A percentile compares a stretch with the other conserved stretches of the same genome.
Evolutionary conservation across 2,888 invertebrate genomes (phyloP).

Genomic region (Emesis russula): DNA sequence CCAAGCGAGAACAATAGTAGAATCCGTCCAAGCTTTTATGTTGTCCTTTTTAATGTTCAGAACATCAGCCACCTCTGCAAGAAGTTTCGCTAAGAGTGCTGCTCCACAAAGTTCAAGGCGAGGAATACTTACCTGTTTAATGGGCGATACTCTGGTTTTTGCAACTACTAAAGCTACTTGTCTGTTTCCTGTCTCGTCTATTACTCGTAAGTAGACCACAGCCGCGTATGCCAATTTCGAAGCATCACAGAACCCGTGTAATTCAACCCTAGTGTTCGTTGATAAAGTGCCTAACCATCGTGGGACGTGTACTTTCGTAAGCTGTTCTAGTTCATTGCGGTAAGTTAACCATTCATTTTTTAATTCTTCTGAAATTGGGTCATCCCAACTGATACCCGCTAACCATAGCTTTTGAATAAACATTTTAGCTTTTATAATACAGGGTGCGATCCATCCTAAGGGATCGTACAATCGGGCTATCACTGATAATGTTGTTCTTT

Average conservation of each 20-base stretch:
- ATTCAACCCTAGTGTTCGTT: constrained; percentile 37
- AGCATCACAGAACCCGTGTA: constrained; percentile 79
- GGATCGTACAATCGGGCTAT: constrained; percentile 88
- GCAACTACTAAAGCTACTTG: constrained; percentile 37
- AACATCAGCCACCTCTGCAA: too few species aligned
- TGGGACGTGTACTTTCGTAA: constrained; percentile 37
- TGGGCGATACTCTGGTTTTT: constrained; percentile 17
- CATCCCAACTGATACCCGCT: constrained; percentile 87
- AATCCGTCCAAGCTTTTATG: too few species aligned
- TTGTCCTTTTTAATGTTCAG: too few species aligned
- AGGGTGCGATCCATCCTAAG: constrained; percentile 88
- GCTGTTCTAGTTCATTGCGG: constrained; percentile 39
- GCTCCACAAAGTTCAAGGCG: too few species aligned
- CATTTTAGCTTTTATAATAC: constrained; percentile 82
- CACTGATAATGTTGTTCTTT: constrained; percentile 88
- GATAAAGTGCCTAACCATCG: constrained; percentile 50
- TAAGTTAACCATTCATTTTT: constrained; percentile 78
- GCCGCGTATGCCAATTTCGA: constrained; percentile 67
- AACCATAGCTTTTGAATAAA: constrained; percentile 89
- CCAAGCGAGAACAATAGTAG: too few species aligned
- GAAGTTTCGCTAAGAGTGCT: too few species aligned
- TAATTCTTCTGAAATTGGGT: constrained; percentile 70
- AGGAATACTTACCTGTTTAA: too few species aligned
- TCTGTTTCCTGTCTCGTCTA: constrained; percentile 14
- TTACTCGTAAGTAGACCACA: constrained; percentile 49